Conservation (phyloP, 2,888 invertebrate genomes). For the Apodemia mormo region DNA sequence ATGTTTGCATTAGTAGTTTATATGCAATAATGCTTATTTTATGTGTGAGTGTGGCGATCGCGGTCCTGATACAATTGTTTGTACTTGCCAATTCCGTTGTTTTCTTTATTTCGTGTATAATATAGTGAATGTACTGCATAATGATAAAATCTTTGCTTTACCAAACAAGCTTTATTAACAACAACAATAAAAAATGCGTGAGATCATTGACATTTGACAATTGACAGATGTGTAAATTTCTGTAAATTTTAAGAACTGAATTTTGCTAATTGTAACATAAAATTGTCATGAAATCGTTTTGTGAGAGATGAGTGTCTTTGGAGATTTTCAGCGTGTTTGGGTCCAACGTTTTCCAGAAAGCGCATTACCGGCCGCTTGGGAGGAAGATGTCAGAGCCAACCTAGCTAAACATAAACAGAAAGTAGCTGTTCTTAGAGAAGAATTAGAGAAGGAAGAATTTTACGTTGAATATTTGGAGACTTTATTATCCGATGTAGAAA, state of each 20-base stretch:
- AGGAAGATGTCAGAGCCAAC: conserved; percentile 95
- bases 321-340: conserved; percentile 96
- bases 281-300: conserved; percentile 80
- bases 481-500: conserved; percentile 91
- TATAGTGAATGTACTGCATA: too few relatives aligned
- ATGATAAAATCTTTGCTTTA: too few relatives aligned
- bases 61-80: too few relatives aligned
- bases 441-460: conserved; percentile 94
- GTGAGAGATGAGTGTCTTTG: conserved; percentile 91
- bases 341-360: conserved; percentile 94
- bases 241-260: conserved; percentile 51
- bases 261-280: conserved; percentile 62
- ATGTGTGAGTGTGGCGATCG: too few relatives aligned
- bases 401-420: conserved; percentile 94
- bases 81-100: too few relatives aligned
- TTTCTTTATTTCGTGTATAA: too few relatives aligned
- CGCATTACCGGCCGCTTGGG: conserved; percentile 95
- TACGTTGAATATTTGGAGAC: conserved; percentile 95
- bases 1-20: too few relatives aligned
- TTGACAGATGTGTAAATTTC: conserved; percentile 55
- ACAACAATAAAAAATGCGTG: too few relatives aligned
- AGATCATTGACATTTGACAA: conserved; percentile 44
- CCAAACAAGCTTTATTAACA: too few relatives aligned
- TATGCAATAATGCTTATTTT: too few relatives aligned
- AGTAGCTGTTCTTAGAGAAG: conserved; percentile 90